Evolutionary conservation across 2,113 vertebrate species (phyloP).

Genomic region (Raja brachyura): DNA sequence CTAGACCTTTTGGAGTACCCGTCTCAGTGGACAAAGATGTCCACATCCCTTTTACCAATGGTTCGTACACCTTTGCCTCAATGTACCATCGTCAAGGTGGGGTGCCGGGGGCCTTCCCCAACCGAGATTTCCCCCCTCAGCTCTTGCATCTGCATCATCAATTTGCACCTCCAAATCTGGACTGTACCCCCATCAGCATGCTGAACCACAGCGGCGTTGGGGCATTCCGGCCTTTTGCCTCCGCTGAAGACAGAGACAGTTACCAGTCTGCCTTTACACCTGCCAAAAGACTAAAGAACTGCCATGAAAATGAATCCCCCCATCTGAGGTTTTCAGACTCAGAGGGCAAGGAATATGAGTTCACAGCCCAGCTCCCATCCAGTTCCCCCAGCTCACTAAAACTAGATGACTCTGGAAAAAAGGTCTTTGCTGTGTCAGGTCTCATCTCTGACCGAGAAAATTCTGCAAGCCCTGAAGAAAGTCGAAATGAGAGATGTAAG

Average conservation of each 20-base stretch:
- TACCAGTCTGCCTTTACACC: conserved; percentile 98
- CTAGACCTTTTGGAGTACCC: conserved; percentile 90
- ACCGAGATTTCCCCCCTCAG: conserved; percentile 94
- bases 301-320: conserved; percentile 90
- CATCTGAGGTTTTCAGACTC: conserved; percentile 97
- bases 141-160: conserved; percentile 96
- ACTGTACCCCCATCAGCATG: conserved; percentile 97
- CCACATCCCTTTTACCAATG: conserved; percentile 96
- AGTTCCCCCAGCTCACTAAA: conserved; percentile 91
- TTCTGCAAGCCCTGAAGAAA: conserved; percentile 91
- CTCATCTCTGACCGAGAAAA: conserved; percentile 96
- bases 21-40: conserved; percentile 96
- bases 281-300: conserved; percentile 95
- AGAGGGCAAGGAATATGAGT: conserved; percentile 97
- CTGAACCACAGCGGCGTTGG: conserved; percentile 95
- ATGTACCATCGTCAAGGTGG: conserved; percentile 96
- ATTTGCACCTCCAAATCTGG: conserved; percentile 94
- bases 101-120: conserved; percentile 88
- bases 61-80: conserved; percentile 95
- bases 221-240: conserved; percentile 94
- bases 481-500: conserved; percentile 95
- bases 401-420: conserved; percentile 89
- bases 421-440: conserved; percentile 96
- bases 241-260: conserved; percentile 88
- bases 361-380: conserved; percentile 79